Conservation (phyloP, 2,888 invertebrate species). For the Aspidapion aeneum region DNA sequence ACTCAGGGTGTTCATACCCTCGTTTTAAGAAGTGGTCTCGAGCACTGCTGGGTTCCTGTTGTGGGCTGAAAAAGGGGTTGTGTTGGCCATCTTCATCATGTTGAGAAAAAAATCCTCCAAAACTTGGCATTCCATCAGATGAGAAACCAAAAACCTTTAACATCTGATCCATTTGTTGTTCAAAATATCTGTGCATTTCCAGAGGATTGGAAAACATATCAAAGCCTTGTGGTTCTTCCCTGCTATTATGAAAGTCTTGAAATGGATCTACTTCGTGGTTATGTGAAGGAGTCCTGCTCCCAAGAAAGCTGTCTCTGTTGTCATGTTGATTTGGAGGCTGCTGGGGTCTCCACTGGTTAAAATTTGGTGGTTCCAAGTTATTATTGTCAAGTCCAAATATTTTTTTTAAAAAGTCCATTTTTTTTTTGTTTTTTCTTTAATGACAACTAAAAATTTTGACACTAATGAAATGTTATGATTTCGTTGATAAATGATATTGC, state of each 20-base stretch:
- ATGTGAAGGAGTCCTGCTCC: neutral
- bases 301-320: neutral
- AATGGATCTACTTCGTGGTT: neutral
- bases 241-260: neutral
- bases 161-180: constrained; percentile 57
- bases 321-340: neutral
- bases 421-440: no score
- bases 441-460: no score
- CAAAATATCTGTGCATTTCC: constrained; percentile 59
- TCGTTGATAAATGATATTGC: no score
- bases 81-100: constrained; percentile 14
- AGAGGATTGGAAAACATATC: constrained; percentile 57
- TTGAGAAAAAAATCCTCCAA: constrained; percentile 23
- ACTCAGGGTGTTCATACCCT: constrained; percentile 41
- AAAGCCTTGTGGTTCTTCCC: constrained; percentile 41
- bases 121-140: constrained; percentile 17
- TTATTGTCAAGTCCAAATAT: neutral
- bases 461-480: no score
- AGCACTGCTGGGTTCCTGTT: constrained; percentile 34
- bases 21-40: constrained; percentile 56
- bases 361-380: no score
- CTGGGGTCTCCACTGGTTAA: neutral
- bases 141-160: constrained; percentile 49
- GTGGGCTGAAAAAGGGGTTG: neutral
- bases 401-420: neutral